Evolutionary conservation across 2,888 invertebrate species (phyloP), one percentile per base, ranked within the genome.

Genomic region (Lithophane semibrunnea): DNA sequence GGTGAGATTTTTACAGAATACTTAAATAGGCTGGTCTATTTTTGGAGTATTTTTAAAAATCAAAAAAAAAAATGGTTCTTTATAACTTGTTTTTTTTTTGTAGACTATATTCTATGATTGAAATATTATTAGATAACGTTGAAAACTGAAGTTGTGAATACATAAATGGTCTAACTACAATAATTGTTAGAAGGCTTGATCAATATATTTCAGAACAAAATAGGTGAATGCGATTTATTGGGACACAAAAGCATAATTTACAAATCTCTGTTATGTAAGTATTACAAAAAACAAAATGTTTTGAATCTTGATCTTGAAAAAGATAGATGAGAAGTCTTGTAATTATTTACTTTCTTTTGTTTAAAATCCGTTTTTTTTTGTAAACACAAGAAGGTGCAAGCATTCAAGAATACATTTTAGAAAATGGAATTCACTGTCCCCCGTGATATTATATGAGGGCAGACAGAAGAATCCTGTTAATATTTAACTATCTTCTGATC

Each of bases 111-210:
- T 54, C 5, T 16, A 3, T 24, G 8, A 21, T 70, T 71, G 21
- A 21, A 73, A 69, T 29, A 68, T 54, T 52, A 56, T 24, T 29
- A 58, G 10, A 2, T 18, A 12, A 24, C 10, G 8, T 16, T 12
- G 7, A 49, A 16, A 42, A 52, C 42, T 44, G 16, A 5, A 44
- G 8, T 44, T 7, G 0, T 47, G 7, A 44, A 42, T 5, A 61
- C 21, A 47, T 44, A 12, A 21, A n/a, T 70, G 79, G 54, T 77
- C 47, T 21, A 70, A 24, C 77, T 70, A 63, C 47, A 21, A 12
- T 0, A 10, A 13, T 16, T 16, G 0, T 60, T 60, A 8, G 3
- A 49, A 77, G 71, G 16, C 37, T 79, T 70, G 79, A 79, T 70
- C 70, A 77, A 77, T 47, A 60, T 64, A 7, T 58, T 49, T 42